phyloP scores from a whole-genome alignment of 2,888 invertebrate species.

The Barypeithes pellucidus region DNA sequence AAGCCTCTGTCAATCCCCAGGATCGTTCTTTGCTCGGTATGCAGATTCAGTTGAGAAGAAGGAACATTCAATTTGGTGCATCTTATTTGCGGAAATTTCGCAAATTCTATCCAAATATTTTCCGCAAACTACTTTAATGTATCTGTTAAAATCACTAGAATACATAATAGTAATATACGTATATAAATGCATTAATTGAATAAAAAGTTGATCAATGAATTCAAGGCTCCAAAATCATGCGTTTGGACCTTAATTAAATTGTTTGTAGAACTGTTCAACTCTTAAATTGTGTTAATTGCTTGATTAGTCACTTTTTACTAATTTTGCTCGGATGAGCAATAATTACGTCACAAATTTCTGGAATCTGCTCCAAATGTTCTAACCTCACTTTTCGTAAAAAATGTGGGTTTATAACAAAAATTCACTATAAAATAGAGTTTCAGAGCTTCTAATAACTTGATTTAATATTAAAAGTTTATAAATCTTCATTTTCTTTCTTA shows the following conservation, averaged over 20 bases:
- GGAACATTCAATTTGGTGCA: conserved; percentile 65
- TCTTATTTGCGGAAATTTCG: conserved; percentile 68
- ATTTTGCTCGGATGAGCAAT: conserved; percentile 51
- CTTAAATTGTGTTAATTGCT: conserved; percentile 23
- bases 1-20: conserved; percentile 76
- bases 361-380: conserved; percentile 51
- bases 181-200: conserved; percentile 45
- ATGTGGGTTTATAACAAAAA: conserved; percentile 55
- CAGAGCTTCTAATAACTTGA: conserved; percentile 69
- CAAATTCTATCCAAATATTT: conserved; percentile 64
- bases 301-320: conserved; percentile 44
- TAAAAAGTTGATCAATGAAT: conserved; percentile 36
- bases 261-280: not conserved
- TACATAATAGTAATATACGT: conserved; percentile 61
- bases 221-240: conserved; percentile 39
- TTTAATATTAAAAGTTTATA: conserved; percentile 67
- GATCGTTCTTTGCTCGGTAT: conserved; percentile 71
- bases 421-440: conserved; percentile 62
- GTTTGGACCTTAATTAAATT: conserved; percentile 25
- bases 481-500: conserved; percentile 67
- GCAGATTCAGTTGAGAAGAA: conserved; percentile 59
- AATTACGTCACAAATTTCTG: conserved; percentile 58
- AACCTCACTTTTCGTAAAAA: conserved; percentile 61
- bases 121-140: conserved; percentile 59
- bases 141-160: conserved; percentile 62